phyloP scores from a whole-genome alignment of 2,113 vertebrate species.

The Arenaria interpres region DNA sequence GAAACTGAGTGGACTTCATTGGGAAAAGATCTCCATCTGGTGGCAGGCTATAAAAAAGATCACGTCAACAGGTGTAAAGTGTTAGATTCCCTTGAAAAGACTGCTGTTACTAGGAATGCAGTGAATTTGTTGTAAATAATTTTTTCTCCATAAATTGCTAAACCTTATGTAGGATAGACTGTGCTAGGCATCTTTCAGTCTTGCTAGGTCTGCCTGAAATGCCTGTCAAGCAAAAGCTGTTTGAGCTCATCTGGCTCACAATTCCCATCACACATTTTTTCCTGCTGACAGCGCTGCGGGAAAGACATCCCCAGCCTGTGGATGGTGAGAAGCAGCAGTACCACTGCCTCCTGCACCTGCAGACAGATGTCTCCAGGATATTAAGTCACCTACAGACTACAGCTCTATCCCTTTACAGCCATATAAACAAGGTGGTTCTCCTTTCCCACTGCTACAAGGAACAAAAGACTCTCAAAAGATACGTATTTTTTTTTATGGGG shows the following conservation, averaged over 20 bases:
- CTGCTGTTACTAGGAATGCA: background rate
- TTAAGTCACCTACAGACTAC: background rate
- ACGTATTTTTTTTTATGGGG: background rate
- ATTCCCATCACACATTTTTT: background rate
- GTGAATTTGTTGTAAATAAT: rapidly evolving
- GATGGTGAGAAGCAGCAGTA: background rate
- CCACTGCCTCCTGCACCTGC: background rate
- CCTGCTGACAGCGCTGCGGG: rapidly evolving
- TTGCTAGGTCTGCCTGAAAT: background rate
- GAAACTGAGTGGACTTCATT: background rate
- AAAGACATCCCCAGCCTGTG: background rate
- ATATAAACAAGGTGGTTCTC: rapidly evolving
- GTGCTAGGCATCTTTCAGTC: background rate
- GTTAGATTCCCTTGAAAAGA: background rate
- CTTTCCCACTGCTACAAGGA: background rate
- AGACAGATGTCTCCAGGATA: background rate
- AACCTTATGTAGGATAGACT: background rate
- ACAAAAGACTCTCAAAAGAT: background rate
- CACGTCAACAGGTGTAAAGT: background rate
- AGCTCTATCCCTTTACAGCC: rapidly evolving
- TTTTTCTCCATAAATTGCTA: background rate
- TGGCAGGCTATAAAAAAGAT: conserved; percentile 13
- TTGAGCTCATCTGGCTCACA: background rate
- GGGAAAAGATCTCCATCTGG: conserved; percentile 67
- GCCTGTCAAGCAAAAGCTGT: background rate